These are phyloP conservation scores for Stegodyphus dumicola DNA, from an alignment of 1,140 invertebrate genomes.

Conservation along the genomic window DNA sequence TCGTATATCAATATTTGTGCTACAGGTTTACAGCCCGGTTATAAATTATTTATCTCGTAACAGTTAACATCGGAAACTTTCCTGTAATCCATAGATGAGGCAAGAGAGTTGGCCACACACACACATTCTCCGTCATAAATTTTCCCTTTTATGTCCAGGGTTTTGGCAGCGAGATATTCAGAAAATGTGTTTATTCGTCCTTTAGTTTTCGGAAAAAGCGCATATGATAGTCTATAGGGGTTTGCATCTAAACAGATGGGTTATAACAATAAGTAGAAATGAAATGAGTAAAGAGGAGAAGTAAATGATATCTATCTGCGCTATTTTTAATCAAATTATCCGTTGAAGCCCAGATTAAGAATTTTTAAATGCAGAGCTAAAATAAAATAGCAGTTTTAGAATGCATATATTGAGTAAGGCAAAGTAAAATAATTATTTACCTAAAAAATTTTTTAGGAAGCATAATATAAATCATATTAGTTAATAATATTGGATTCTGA, in stretches of 20 bases:
- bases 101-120: constrained; percentile 34
- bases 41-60: constrained; percentile 62
- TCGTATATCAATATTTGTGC: constrained; percentile 61
- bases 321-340: too few species aligned
- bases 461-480: too few species aligned
- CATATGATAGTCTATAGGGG: too few species aligned
- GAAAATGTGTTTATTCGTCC: constrained; percentile 53
- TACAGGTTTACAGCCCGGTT: constrained; percentile 61
- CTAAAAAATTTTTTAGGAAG: too few species aligned
- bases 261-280: background rate
- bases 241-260: too few species aligned
- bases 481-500: too few species aligned
- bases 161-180: constrained; percentile 33
- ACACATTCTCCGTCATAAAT: constrained; percentile 38
- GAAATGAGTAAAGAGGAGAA: background rate
- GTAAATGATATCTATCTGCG: too few species aligned
- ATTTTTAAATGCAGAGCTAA: too few species aligned
- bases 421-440: too few species aligned
- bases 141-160: constrained; percentile 54
- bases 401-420: too few species aligned
- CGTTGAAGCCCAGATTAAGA: too few species aligned
- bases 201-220: background rate
- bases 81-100: constrained; percentile 52
- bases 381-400: too few species aligned
- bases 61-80: constrained; percentile 58